Percentiles rank a stretch among this genome's conserved stretches.
Conservation (phyloP, 2,888 invertebrate species). For the Glaucopsyche alexis region DNA sequence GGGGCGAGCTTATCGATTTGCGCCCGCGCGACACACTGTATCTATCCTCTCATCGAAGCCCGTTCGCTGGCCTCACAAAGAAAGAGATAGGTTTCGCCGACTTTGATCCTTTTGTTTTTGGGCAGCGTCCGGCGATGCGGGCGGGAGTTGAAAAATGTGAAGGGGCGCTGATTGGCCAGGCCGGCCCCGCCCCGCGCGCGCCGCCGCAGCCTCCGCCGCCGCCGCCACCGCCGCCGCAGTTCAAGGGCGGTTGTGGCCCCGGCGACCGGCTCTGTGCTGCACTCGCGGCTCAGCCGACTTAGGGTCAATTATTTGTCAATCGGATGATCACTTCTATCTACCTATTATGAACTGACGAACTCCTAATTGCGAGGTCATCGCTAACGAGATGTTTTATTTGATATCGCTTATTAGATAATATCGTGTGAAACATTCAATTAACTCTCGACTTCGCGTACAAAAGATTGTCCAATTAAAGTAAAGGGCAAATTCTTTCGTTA, state of each 20-base stretch:
- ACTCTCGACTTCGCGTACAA: background rate
- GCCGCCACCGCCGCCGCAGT: slow-evolving; percentile 57
- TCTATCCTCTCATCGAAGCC: slow-evolving; percentile 79
- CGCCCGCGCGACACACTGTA: slow-evolving; percentile 79
- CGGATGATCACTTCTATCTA: background rate
- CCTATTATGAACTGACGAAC: slow-evolving; percentile 13
- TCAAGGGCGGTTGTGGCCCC: slow-evolving; percentile 74
- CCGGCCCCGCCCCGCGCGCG: slow-evolving; percentile 59
- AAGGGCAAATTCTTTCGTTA: slow-evolving; percentile 10
- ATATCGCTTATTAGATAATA: slow-evolving; percentile 26
- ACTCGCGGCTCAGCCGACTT: background rate
- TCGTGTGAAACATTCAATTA: slow-evolving; percentile 25
- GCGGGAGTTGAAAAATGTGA: slow-evolving; percentile 78
- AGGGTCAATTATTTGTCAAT: background rate
- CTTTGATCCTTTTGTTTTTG: slow-evolving; percentile 81
- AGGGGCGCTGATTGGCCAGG: slow-evolving; percentile 77
- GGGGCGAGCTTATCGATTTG: slow-evolving; percentile 68
- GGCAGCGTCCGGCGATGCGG: slow-evolving; percentile 79
- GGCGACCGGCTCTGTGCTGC: background rate
- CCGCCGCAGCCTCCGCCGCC: slow-evolving; percentile 47
- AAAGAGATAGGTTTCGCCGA: slow-evolving; percentile 80
- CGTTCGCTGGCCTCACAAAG: slow-evolving; percentile 77
- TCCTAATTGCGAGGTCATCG: slow-evolving; percentile 31
- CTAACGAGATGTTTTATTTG: slow-evolving; percentile 31
- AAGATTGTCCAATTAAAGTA: slow-evolving; percentile 10